A percentile compares a stretch with the other conserved stretches of the same genome.
Conservation (phyloP, 2,888 invertebrate species). For the Brachypalpus laphriformis region DNA sequence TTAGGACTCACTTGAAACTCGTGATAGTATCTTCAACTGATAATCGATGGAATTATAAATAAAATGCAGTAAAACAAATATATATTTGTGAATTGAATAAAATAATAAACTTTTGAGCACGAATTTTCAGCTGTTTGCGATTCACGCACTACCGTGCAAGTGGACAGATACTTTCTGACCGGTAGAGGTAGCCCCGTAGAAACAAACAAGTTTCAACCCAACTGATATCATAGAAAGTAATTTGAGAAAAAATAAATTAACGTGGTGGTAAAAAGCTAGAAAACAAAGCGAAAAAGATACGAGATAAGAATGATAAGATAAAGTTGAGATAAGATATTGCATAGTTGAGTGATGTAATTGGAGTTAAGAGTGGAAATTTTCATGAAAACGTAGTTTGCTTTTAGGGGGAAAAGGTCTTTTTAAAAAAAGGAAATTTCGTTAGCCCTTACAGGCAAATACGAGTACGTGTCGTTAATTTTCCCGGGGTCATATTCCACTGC, state of each 20-base stretch:
- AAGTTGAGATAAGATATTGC: conserved; percentile 76
- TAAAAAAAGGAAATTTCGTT: too few relatives aligned
- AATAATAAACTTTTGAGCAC: background rate
- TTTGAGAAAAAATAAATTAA: conserved; percentile 24
- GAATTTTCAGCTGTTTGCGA: conserved; percentile 1
- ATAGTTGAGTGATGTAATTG: background rate
- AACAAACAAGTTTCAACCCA: conserved; percentile 3
- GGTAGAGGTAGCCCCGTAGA: background rate
- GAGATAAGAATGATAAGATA: conserved; percentile 59
- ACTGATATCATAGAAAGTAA: conserved; percentile 17
- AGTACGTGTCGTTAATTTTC: too few relatives aligned
- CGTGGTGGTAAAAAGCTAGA: conserved; percentile 14
- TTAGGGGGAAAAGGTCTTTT: background rate
- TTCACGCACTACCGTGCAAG: conserved; percentile 38
- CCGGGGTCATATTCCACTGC: too few relatives aligned
- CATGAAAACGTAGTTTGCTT: background rate
- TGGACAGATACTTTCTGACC: conserved; percentile 36
- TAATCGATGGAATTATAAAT: conserved; percentile 11
- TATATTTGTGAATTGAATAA: too few relatives aligned
- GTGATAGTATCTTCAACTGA: conserved; percentile 42
- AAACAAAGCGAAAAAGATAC: background rate
- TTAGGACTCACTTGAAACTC: background rate
- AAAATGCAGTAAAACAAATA: background rate
- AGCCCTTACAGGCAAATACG: too few relatives aligned
- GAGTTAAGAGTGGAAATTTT: background rate